These are phyloP conservation scores for Corythoichthys haematopterus DNA, from an alignment of 2,113 vertebrate genomes.

Conservation along the genomic window DNA sequence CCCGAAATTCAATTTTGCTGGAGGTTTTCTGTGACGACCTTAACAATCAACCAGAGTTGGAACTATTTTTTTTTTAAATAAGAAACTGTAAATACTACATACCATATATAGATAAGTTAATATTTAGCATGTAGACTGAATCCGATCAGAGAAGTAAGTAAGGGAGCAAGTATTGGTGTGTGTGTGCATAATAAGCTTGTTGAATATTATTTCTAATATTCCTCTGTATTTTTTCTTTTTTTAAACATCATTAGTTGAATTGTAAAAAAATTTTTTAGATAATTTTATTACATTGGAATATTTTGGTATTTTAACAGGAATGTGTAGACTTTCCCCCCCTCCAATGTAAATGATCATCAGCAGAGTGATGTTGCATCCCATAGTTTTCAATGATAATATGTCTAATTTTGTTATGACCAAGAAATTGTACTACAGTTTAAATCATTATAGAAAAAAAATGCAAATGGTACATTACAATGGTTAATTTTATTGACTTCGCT, in stretches of 20 bases:
- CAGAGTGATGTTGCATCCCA: conserved; percentile 19
- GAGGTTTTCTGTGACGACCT: not conserved
- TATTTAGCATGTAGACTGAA: no score
- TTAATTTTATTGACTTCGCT: not conserved
- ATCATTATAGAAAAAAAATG: not conserved
- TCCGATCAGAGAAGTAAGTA: no score
- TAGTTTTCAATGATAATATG: conserved; percentile 21
- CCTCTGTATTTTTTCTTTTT: not conserved
- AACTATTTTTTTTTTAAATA: no score
- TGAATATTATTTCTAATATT: no score
- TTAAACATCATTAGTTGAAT: not conserved
- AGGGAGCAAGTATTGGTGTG: not conserved
- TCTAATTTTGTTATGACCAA: not conserved
- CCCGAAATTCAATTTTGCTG: not conserved
- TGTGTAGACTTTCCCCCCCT: not conserved
- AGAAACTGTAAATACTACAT: no score
- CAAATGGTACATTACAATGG: not conserved
- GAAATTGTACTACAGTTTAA: not conserved
- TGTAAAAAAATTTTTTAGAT: not conserved
- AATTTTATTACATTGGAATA: not conserved
- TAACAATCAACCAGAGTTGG: no score
- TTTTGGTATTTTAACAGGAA: not conserved
- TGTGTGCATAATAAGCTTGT: no score
- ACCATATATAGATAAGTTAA: no score
- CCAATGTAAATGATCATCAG: conserved; percentile 16